Base-by-base conservation (phyloP, 2,113 vertebrate species). In the Pteruthius melanotis region DNA sequence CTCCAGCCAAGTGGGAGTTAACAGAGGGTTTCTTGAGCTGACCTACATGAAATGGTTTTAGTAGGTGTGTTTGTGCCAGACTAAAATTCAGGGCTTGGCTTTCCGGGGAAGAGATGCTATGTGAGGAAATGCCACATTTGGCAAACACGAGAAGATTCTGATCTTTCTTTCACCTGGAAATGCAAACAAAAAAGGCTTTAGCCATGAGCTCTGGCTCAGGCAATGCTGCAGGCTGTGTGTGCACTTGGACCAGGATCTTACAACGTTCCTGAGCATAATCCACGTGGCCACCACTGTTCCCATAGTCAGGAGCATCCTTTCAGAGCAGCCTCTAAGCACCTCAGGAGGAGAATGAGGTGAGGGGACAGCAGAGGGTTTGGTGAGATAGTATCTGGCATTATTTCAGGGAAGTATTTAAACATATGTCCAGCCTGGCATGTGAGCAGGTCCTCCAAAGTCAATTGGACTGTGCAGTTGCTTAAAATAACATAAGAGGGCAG, bases 221-320 rank as follows among this genome's bases (percentile, higher is more conserved):
- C 11, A 2, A 2, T 2, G 15, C 23, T 72, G 28, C 0, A 1
- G 21, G 40, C 15, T 45, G 24, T 28, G 39, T 31, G 49, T 0
- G 1, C 11, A 0, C 44, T 28, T 28, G 28, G 31, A 33, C 4
- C 35, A 15, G 47, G 26, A 31, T n/a, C 18, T 33, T 18, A 9
- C 3, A n/a, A 1, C 1, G 0, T 13, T 74, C 31, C 61, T 50
- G 49, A 50, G 57, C 4, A 8, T 26, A 21, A 28, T 57, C 39
- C 0, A 0, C 35, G 21, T 10, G 54, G 37, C 7, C 33, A 14
- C 3, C 3, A 1, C 6, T 18, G 37, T 17, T n/a, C 24, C 26
- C 0, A 1, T 9, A 24, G 31, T 57, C 61, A 39, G 86, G 50
- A 64, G 11, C 6, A 12, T 7, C 35, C 57, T 10, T 4, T 24